A percentile compares a stretch with the other conserved stretches of the same genome.
These are phyloP conservation scores for Colius striatus DNA, from an alignment of 2,113 vertebrate species.

Conservation along the genomic window DNA sequence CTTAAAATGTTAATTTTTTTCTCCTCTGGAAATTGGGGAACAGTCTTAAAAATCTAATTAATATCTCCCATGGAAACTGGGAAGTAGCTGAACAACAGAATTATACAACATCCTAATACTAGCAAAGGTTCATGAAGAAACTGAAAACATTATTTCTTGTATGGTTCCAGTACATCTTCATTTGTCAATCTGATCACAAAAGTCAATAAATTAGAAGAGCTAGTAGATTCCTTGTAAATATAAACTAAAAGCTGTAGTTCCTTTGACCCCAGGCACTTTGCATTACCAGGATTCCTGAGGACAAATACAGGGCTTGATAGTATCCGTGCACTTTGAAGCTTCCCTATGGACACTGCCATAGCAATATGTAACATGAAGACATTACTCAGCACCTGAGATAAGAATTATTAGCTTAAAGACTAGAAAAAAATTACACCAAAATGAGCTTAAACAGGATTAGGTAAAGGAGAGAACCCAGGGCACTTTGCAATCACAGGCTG, in stretches of 20 bases:
- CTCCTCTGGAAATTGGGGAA: background rate
- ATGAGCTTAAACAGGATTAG: constrained; percentile 31
- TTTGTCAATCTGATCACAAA: constrained; percentile 18
- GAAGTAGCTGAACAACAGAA: background rate
- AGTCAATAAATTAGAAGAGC: constrained; percentile 28
- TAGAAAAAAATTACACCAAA: constrained; percentile 12
- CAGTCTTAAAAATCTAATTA: constrained; percentile 25
- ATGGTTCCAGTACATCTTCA: background rate
- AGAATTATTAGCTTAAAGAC: constrained; percentile 10
- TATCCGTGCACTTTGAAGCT: background rate
- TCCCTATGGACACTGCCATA: background rate
- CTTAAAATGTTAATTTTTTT: constrained; percentile 46
- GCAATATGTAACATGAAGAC: background rate
- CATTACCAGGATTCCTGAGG: background rate
- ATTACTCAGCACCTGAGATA: background rate
- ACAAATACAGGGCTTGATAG: background rate
- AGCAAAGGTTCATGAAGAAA: background rate
- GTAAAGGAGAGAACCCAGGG: background rate
- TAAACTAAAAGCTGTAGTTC: background rate
- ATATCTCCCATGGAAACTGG: background rate
- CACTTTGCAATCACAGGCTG: constrained; percentile 5
- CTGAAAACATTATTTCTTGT: background rate
- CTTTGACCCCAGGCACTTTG: background rate
- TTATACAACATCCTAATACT: background rate
- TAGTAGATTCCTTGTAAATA: background rate